Evolutionary conservation across 2,888 invertebrate genomes (phyloP).

Genomic region (Phorcus lineatus): DNA sequence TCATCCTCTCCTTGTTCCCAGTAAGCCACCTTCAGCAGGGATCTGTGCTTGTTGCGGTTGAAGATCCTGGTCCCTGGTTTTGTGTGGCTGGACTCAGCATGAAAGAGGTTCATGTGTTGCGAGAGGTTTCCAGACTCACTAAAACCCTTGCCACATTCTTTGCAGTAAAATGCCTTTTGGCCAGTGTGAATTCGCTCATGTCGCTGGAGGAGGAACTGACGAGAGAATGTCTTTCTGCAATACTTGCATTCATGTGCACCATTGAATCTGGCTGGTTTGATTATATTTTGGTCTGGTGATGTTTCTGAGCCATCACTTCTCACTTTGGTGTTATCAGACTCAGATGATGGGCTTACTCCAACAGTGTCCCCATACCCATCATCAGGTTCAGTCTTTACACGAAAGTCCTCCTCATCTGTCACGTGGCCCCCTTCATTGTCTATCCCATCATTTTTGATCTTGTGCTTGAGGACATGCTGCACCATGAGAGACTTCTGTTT

Average conservation of each 20-base stretch:
- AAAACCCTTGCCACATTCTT: conserved; percentile 74
- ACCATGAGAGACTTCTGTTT: conserved; percentile 65
- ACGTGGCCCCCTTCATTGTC: neutral
- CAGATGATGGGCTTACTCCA: neutral
- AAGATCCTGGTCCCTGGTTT: neutral
- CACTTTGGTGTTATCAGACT: conserved; percentile 9
- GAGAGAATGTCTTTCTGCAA: conserved; percentile 74
- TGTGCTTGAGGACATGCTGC: conserved; percentile 52
- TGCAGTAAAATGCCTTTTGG: conserved; percentile 73
- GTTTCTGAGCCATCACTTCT: conserved; percentile 9
- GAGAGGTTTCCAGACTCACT: conserved; percentile 73
- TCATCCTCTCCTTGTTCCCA: conserved; percentile 9
- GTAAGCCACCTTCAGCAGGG: neutral
- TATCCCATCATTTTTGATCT: conserved; percentile 25
- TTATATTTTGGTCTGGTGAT: neutral
- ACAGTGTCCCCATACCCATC: neutral
- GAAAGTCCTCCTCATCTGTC: conserved; percentile 8
- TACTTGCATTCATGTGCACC: conserved; percentile 56
- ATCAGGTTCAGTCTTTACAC: neutral
- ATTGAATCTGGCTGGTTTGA: conserved; percentile 27
- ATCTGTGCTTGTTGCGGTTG: neutral
- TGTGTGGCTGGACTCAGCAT: conserved; percentile 37
- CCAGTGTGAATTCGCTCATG: conserved; percentile 75
- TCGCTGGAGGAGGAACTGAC: conserved; percentile 72
- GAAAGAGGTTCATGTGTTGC: conserved; percentile 73